Evolutionary conservation across 1,140 invertebrate genomes (phyloP), one percentile per base, ranked within the genome.

Genomic region (Chironomus tepperi): DNA sequence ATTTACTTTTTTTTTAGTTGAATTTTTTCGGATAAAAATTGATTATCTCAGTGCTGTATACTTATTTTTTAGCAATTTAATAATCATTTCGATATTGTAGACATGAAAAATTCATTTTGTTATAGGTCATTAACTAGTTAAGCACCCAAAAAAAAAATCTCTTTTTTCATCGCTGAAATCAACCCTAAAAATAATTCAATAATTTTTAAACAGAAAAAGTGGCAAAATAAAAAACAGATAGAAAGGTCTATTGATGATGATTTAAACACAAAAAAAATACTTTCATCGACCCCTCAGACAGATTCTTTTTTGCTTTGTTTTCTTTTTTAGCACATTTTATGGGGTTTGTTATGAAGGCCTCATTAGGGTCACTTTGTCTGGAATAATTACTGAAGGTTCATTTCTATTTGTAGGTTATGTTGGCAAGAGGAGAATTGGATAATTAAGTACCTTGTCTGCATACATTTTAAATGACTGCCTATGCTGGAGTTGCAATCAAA

Each of bases 41-140:
- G 47, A 57, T 57, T 57, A 57, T 57, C 47, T 5, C 47, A 57
- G 47, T n/a, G n/a, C 12, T 57, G 47, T n/a, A 34, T n/a, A 34
- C 24, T 34, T 34, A 34, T 34, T 34, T 34, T 34, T 34, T 57
- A n/a, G n/a, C 47, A 57, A 57, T 57, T 57, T 57, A 12, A n/a
- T n/a, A 57, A 57, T 5, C 12, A 57, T 57, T 57, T 57, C 24
- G 24, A 34, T 34, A 34, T 34, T 34, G 24, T 34, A 34, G 24
- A 34, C 24, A 12, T 57, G 47, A 57, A 57, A 70, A 70, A 70
- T 70, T 21, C 10, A 70, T 70, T 70, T 70, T 19, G 65, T 70
- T 70, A 19, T 21, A 70, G 65, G 65, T 70, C 65, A 70, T 70
- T 70, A 70, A 70, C 16, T 70, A 18, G 16, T 19, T 18, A 70